phyloP scores from a whole-genome alignment of 2,888 invertebrate genomes.

The Callyntrura sp. region DNA sequence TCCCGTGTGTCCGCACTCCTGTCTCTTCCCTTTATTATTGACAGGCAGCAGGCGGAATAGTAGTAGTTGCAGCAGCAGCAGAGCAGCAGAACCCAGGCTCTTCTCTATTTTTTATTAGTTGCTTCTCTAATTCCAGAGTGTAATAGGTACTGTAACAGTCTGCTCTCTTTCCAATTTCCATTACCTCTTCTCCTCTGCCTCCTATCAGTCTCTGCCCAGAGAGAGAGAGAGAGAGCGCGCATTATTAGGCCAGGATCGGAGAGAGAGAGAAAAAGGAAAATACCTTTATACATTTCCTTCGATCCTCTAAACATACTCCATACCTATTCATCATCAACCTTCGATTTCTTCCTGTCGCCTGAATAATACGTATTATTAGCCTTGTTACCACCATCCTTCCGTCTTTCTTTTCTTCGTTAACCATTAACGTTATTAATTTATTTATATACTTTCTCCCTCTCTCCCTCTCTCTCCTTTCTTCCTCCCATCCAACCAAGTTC shows the following conservation, averaged over 20 bases:
- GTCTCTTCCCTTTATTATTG: slow-evolving; percentile 23
- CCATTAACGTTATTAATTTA: not conserved
- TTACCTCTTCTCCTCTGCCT: too few species aligned
- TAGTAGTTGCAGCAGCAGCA: not conserved
- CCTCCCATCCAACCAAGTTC: too few species aligned
- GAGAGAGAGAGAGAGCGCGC: too few species aligned
- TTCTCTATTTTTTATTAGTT: not conserved
- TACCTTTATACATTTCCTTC: too few species aligned
- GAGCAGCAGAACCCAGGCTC: not conserved
- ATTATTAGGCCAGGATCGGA: too few species aligned
- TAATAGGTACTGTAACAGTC: slow-evolving; percentile 24
- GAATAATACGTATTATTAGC: slow-evolving; percentile 23
- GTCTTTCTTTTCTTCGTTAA: too few species aligned
- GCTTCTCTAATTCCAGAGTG: not conserved
- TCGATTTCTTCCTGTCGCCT: slow-evolving; percentile 36
- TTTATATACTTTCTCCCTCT: not conserved
- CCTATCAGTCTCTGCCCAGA: too few species aligned
- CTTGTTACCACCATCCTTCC: too few species aligned
- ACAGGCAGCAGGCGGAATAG: not conserved
- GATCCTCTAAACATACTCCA: too few species aligned
- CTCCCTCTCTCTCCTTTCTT: not conserved
- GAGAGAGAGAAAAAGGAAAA: too few species aligned
- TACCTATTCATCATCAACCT: slow-evolving; percentile 62
- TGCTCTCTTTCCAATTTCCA: not conserved
- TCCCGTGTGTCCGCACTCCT: not conserved